Evolutionary conservation across 2,797 vertebrate species (phyloP).

Genomic region (Eidolon dupreanum): DNA sequence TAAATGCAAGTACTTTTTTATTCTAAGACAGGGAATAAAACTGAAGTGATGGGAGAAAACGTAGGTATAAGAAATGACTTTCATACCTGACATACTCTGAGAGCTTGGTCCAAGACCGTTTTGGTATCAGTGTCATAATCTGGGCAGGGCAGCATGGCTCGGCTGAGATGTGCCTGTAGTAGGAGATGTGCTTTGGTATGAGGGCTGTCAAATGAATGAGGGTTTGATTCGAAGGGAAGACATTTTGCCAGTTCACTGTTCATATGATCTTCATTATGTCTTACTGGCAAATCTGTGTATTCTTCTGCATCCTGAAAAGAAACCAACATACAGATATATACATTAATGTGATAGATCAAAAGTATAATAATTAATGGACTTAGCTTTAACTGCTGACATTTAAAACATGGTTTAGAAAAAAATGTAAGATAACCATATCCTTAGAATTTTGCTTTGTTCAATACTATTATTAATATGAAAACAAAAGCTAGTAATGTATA

Average conservation of each 20-base stretch:
- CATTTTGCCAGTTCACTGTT: conserved; percentile 95
- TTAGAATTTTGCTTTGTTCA: conserved; percentile 39
- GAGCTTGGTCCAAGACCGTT: conserved; percentile 96
- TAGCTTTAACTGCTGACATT: conserved; percentile 33
- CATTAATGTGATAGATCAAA: neutral
- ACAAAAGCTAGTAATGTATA: neutral
- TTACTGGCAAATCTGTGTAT: conserved; percentile 96
- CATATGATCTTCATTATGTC: conserved; percentile 99
- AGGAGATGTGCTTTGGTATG: conserved; percentile 98
- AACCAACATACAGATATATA: neutral
- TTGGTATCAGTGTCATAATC: conserved; percentile 98
- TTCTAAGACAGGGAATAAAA: neutral
- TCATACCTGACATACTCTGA: conserved; percentile 96
- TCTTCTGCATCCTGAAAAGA: conserved; percentile 94
- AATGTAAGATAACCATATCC: neutral
- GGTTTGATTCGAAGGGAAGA: conserved; percentile 95
- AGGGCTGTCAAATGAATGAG: conserved; percentile 95
- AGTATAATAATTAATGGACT: neutral
- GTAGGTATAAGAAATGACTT: conserved; percentile 24
- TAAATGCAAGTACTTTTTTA: conserved; percentile 38
- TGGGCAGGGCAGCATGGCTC: conserved; percentile 92
- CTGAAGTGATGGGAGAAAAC: neutral
- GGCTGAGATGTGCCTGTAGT: conserved; percentile 96
- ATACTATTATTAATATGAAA: neutral
- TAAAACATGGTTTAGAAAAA: conserved; percentile 45